Percentiles rank a stretch among this genome's conserved stretches.
Evolutionary conservation across 1,140 invertebrate species (phyloP).

Genomic region (Pseudomyrmex flavicornis): DNA sequence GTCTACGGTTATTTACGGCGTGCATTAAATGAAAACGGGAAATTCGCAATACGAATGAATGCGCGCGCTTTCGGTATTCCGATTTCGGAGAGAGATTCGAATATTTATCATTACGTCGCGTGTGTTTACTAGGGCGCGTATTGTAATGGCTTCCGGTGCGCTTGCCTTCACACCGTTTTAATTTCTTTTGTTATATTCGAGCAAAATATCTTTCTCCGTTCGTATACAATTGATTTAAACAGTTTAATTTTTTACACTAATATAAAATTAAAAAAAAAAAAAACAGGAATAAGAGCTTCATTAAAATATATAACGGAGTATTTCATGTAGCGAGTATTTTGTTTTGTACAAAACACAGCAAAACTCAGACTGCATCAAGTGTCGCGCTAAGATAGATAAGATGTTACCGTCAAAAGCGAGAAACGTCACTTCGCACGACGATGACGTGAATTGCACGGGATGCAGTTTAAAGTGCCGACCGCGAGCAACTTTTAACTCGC

Average conservation of each 20-base stretch:
- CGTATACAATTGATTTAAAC: no score
- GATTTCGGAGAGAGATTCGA: background rate
- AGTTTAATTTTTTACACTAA: no score
- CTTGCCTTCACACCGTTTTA: no score
- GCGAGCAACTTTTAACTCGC: slow-evolving; percentile 63
- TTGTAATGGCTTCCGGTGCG: no score
- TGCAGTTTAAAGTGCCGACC: slow-evolving; percentile 39
- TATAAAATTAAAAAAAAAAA: no score
- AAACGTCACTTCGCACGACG: slow-evolving; percentile 31
- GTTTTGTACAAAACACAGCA: background rate
- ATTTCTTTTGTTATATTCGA: no score
- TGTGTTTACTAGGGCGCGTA: no score
- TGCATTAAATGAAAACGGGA: background rate
- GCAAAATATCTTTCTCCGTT: no score
- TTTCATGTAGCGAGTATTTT: no score
- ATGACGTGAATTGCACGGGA: slow-evolving; percentile 45
- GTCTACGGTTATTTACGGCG: background rate
- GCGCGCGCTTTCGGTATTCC: background rate
- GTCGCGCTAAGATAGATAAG: background rate
- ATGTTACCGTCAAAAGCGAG: background rate
- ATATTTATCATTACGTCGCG: slow-evolving; percentile 5
- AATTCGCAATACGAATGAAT: slow-evolving; percentile 1
- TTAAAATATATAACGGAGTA: background rate
- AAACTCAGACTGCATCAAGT: background rate
- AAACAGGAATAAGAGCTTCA: background rate